These are phyloP conservation scores for Pygmarrhopalites habei DNA, from an alignment of 1,140 invertebrate genomes.

Conservation along the genomic window DNA sequence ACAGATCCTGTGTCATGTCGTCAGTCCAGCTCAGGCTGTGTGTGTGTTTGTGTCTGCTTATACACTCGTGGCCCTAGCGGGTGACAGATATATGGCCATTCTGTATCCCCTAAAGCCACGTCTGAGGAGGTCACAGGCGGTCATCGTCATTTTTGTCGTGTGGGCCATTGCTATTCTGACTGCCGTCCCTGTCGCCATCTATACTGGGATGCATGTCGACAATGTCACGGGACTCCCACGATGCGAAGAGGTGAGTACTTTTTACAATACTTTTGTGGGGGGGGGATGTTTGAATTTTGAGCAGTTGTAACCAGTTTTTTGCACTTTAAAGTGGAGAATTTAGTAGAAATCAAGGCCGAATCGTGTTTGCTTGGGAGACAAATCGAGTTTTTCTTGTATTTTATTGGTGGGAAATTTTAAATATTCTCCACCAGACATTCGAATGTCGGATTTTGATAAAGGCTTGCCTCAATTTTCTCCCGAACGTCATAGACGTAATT, in stretches of 20 bases:
- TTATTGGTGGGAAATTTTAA: too few relatives aligned
- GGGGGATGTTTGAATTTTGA: not conserved
- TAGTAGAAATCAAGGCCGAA: too few relatives aligned
- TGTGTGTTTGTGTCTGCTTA: conserved; percentile 52
- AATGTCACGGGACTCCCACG: conserved; percentile 14
- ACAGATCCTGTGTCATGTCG: conserved; percentile 61
- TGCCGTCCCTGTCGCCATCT: conserved; percentile 69
- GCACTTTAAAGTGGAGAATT: too few relatives aligned
- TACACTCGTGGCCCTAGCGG: conserved; percentile 74
- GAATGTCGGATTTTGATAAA: too few relatives aligned
- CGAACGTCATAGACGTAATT: too few relatives aligned
- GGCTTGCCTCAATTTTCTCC: too few relatives aligned
- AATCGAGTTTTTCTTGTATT: too few relatives aligned
- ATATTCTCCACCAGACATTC: too few relatives aligned
- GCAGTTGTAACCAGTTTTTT: too few relatives aligned
- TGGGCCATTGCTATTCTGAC: conserved; percentile 72
- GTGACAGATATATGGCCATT: conserved; percentile 79
- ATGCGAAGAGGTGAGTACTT: conserved; percentile 26
- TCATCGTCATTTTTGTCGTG: conserved; percentile 62
- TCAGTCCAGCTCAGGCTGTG: conserved; percentile 57
- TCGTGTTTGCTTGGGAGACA: too few relatives aligned
- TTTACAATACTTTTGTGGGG: not conserved
- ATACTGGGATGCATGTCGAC: conserved; percentile 43
- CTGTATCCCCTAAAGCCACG: conserved; percentile 75
- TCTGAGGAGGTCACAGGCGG: conserved; percentile 62